These are phyloP conservation scores for Aricia artaxerxes DNA, from an alignment of 2,888 invertebrate species.

Conservation along the genomic window DNA sequence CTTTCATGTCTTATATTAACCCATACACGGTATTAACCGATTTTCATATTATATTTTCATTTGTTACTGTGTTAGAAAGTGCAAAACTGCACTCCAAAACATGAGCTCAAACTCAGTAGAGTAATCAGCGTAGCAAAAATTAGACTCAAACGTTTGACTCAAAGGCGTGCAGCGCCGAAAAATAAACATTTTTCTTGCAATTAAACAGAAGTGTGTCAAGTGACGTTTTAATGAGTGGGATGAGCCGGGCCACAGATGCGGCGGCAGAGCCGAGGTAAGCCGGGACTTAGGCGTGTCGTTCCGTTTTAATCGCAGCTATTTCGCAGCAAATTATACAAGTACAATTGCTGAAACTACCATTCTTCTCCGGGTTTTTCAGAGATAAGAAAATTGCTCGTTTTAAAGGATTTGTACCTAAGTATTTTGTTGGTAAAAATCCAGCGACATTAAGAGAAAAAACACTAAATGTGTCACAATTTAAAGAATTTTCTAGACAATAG, in stretches of 20 bases:
- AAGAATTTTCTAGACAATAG: no score
- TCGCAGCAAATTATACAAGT: slow-evolving; percentile 41
- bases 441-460: background rate
- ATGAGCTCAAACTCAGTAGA: background rate
- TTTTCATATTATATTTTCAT: no score
- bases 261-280: slow-evolving; percentile 65
- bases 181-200: slow-evolving; percentile 38
- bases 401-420: background rate
- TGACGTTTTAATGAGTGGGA: slow-evolving; percentile 52
- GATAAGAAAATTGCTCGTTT: slow-evolving; percentile 16
- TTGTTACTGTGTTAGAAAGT: background rate
- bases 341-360: slow-evolving; percentile 17
- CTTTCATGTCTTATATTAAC: no score
- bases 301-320: slow-evolving; percentile 56
- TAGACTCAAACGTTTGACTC: slow-evolving; percentile 17
- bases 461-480: no score
- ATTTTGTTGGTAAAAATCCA: background rate
- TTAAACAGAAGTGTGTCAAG: slow-evolving; percentile 41
- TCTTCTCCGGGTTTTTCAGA: slow-evolving; percentile 11
- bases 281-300: slow-evolving; percentile 62
- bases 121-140: background rate
- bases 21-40: no score
- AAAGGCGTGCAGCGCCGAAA: slow-evolving; percentile 20
- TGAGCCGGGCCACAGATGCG: slow-evolving; percentile 44
- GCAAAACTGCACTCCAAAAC: background rate